Base-by-base conservation (phyloP, 2,888 invertebrate species). In the Drosophila prolongata region DNA sequence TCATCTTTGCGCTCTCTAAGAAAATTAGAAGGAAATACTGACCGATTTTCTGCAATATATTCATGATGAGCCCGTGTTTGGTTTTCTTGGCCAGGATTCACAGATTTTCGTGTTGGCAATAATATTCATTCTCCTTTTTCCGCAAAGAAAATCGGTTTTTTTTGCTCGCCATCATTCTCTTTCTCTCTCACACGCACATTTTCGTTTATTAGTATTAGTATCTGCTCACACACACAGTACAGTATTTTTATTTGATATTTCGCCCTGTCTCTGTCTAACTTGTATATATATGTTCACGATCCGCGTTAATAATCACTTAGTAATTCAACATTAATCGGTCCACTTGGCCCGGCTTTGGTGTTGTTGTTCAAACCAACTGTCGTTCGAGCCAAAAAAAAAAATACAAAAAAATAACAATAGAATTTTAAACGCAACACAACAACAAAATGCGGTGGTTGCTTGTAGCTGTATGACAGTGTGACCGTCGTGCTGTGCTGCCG, bases 21-120 rank as follows among this genome's bases (percentile, higher is more conserved):
- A 30, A 30, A 30, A 30, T 30, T 30, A 30, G 30, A 8, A 30
- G 38, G 27, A 38, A 66, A 34, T 37, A 76, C 89, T 88, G 58
- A 84, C 83, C 83, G 71, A 88, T 86, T 82, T 84, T 84, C 30
- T 84, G 89, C 86, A 84, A 69, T 68, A 88, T 67, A 62, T 76
- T 88, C 86, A 84, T 84, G 27, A 13, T 46, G 14, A 30, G 46
- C 11, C 16, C 57, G 38, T 58, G 19, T 50, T 9, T 30, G 8
- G 6, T 30, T 30, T 30, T 30, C 8, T 8, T 35, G 19, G 47
- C 47, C 30, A 34, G 47, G 47, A 47, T 47, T 47, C 47, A 47
- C 47, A 47, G 47, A 47, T 47, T 47, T 14, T 34, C 34, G 11
- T 47, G 9, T 14, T n/a, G 46, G 46, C 46, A 46, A 46, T 27